These are phyloP conservation scores for Nerophis ophidion DNA, from an alignment of 2,113 vertebrate species.

Conservation along the genomic window DNA sequence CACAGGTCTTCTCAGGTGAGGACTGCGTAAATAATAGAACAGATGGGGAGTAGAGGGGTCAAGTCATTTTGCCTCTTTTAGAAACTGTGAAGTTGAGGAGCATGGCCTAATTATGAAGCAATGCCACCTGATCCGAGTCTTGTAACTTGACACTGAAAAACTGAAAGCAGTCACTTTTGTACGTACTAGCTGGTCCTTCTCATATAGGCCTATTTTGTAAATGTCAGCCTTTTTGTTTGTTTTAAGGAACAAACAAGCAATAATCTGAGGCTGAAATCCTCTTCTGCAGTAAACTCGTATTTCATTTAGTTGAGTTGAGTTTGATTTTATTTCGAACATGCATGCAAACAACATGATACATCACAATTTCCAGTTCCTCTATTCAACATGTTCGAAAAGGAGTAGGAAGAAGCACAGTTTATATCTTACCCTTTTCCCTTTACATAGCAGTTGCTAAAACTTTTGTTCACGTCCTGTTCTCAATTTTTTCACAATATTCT, in stretches of 20 bases:
- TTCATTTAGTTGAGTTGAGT: too few species aligned
- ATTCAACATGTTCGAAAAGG: too few species aligned
- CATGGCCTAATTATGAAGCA: constrained; percentile 63
- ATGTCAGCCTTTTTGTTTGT: constrained; percentile 22
- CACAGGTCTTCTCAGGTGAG: constrained; percentile 56
- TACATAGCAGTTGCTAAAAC: too few species aligned
- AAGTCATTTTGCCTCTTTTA: constrained; percentile 51
- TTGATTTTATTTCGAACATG: too few species aligned
- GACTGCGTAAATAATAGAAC: constrained; percentile 59
- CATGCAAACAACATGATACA: too few species aligned
- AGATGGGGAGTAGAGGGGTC: constrained; percentile 19
- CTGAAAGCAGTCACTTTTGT: constrained; percentile 48
- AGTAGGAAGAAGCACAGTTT: too few species aligned
- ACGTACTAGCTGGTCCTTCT: constrained; percentile 54
- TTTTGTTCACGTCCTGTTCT: too few species aligned
- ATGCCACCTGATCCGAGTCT: constrained; percentile 61
- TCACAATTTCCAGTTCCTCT: too few species aligned
- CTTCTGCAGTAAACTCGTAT: not conserved
- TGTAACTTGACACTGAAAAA: constrained; percentile 67
- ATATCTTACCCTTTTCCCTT: too few species aligned
- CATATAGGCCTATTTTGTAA: constrained; percentile 38
- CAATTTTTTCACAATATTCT: too few species aligned
- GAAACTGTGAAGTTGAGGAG: constrained; percentile 49
- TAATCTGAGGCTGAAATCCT: not conserved
- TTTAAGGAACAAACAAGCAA: not conserved